A percentile compares a stretch with the other conserved stretches of the same genome.
Evolutionary conservation across 2,888 invertebrate genomes (phyloP).

Genomic region (Drosophila seclusa): DNA sequence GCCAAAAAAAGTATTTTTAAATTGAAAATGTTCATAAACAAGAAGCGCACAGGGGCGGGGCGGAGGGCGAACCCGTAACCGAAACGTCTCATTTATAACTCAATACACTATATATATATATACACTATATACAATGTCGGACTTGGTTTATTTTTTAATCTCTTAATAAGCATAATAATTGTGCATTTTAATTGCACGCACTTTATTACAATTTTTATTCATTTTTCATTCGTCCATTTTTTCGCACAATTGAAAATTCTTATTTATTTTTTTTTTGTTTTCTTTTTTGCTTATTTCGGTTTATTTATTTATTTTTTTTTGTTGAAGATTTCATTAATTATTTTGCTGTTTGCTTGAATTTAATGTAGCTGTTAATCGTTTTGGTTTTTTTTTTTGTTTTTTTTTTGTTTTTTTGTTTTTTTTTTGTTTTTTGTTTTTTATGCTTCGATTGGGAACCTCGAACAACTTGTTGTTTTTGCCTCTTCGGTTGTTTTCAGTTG

Average conservation of each 20-base stretch:
- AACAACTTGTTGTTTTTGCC: conserved; percentile 7
- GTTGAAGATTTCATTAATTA: conserved; percentile 46
- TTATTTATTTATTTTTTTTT: conserved; percentile 2
- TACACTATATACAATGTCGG: conserved; percentile 14
- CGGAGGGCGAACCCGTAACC: conserved; percentile 1
- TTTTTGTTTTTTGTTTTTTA: conserved; percentile 3
- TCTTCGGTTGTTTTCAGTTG: not conserved
- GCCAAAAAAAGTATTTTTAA: conserved; percentile 50
- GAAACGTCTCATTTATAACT: conserved; percentile 20
- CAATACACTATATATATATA: not conserved
- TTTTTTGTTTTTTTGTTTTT: conserved; percentile 12
- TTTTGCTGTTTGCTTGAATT: conserved; percentile 35
- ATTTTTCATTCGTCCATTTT: conserved; percentile 39
- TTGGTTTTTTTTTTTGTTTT: conserved; percentile 23
- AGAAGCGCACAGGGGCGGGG: not conserved
- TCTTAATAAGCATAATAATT: conserved; percentile 53
- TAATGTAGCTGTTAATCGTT: conserved; percentile 58
- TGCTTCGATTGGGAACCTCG: conserved; percentile 14
- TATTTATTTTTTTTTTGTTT: not conserved
- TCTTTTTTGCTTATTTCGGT: not conserved
- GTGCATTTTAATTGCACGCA: conserved; percentile 53
- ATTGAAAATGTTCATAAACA: conserved; percentile 60
- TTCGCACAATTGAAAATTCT: not conserved
- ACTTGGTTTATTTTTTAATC: conserved; percentile 35
- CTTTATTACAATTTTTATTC: conserved; percentile 36